A percentile compares a stretch with the other conserved stretches of the same genome.
phyloP scores from a whole-genome alignment of 2,113 vertebrate species.

The mouse (Mus musculus) region DNA sequence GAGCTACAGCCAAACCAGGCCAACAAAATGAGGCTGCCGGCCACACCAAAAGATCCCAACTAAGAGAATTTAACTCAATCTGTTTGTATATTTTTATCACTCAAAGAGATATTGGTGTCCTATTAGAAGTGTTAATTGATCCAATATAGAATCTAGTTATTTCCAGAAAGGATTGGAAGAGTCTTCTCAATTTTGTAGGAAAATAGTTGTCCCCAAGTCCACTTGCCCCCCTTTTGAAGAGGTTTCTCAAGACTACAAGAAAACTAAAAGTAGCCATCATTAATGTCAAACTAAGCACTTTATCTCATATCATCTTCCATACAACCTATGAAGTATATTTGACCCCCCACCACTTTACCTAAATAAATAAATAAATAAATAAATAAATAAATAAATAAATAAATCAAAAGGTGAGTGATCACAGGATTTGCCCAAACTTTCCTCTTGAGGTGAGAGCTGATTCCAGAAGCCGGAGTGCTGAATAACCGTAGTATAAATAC shows the following conservation, averaged over 20 bases:
- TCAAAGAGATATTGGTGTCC: conserved; percentile 12
- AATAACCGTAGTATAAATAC: not conserved
- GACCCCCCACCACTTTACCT: not conserved
- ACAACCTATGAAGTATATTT: conserved; percentile 7
- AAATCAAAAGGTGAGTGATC: not conserved
- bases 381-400: not conserved
- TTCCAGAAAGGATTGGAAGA: not conserved
- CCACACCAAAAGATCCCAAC: not conserved
- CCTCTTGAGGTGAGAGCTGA: not conserved
- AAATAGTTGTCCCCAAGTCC: not conserved
- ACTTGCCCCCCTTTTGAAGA: not conserved
- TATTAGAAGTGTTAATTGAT: conserved; percentile 49
- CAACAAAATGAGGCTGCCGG: not conserved
- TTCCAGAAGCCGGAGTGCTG: not conserved
- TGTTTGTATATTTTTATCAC: conserved; percentile 40
- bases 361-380: not conserved
- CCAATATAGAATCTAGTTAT: conserved; percentile 4
- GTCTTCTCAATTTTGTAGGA: not conserved
- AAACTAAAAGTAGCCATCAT: not conserved
- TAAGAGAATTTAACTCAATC: conserved; percentile 32
- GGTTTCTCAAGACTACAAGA: not conserved
- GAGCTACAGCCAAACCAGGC: not conserved
- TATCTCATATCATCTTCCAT: conserved; percentile 26
- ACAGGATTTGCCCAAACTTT: not conserved
- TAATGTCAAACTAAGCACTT: not conserved